Conservation (phyloP, 1,140 invertebrate species). For the Acarapis woodi region DNA sequence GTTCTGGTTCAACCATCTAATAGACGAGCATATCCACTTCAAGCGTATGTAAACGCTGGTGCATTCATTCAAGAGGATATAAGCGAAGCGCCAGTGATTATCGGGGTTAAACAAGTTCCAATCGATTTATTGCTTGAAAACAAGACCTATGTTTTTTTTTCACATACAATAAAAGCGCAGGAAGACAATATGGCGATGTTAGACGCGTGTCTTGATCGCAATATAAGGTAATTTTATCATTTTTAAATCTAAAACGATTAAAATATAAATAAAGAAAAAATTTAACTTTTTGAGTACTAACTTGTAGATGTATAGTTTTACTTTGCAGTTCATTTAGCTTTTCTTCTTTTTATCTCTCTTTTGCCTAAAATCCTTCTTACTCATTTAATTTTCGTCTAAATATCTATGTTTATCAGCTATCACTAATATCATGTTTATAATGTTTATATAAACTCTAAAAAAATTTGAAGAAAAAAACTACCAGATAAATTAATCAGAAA, state of each 20-base stretch:
- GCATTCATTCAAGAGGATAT: constrained; percentile 86
- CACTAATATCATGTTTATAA: too few relatives aligned
- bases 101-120: constrained; percentile 91
- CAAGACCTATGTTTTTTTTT: constrained; percentile 95
- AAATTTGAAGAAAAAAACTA: too few relatives aligned
- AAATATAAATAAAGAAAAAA: neutral
- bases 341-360: too few relatives aligned
- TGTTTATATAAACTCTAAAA: too few relatives aligned
- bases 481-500: too few relatives aligned
- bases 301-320: neutral
- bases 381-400: too few relatives aligned
- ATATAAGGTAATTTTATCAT: too few relatives aligned
- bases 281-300: neutral
- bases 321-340: too few relatives aligned
- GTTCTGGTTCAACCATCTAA: constrained; percentile 96
- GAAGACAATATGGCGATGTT: constrained; percentile 89
- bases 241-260: neutral
- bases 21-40: constrained; percentile 79
- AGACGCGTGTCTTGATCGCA: constrained; percentile 58
- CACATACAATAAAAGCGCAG: constrained; percentile 96
- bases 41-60: constrained; percentile 60
- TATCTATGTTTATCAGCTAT: too few relatives aligned
- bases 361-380: too few relatives aligned
- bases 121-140: constrained; percentile 70
- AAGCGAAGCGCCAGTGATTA: constrained; percentile 71